A percentile compares a stretch with the other conserved stretches of the same genome.
Evolutionary conservation across 1,140 invertebrate genomes (phyloP).

Genomic region (Anastrepha ludens): DNA sequence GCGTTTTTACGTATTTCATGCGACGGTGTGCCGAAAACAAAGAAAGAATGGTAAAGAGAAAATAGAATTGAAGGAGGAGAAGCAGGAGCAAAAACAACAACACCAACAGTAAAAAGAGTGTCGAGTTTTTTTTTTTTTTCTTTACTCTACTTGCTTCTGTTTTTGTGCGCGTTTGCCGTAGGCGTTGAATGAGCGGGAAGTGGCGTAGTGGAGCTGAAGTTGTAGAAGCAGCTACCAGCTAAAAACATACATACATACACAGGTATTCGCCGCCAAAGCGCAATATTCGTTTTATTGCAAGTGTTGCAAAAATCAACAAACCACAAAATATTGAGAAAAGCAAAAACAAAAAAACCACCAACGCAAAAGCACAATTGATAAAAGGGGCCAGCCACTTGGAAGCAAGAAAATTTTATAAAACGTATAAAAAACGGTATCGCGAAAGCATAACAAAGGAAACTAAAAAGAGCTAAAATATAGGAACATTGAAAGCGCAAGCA

Average conservation of each 20-base stretch:
- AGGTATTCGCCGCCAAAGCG: not conserved
- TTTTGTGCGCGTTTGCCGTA: not conserved
- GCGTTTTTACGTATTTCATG: conserved; percentile 18
- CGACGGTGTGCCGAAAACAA: conserved; percentile 41
- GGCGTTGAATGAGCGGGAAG: not conserved
- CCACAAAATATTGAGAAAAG: not conserved
- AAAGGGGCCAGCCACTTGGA: not conserved
- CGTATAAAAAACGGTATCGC: not conserved
- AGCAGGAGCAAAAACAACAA: not conserved
- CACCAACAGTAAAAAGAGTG: not conserved
- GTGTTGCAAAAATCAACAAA: not conserved
- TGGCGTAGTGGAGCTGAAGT: not conserved
- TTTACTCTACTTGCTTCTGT: not conserved
- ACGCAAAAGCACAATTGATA: not conserved
- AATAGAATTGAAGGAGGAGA: conserved; percentile 16
- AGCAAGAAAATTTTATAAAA: not conserved
- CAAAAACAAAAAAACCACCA: not conserved
- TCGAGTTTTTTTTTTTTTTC: not conserved
- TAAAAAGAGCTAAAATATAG: too few species aligned
- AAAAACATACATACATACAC: not conserved
- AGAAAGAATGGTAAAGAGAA: not conserved
- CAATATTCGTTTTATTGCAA: too few species aligned
- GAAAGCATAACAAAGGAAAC: not conserved
- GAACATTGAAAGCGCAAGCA: too few species aligned
- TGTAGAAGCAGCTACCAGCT: not conserved